Conservation (phyloP, 2,797 vertebrate genomes). For the Cyclopterus lumpus region DNA sequence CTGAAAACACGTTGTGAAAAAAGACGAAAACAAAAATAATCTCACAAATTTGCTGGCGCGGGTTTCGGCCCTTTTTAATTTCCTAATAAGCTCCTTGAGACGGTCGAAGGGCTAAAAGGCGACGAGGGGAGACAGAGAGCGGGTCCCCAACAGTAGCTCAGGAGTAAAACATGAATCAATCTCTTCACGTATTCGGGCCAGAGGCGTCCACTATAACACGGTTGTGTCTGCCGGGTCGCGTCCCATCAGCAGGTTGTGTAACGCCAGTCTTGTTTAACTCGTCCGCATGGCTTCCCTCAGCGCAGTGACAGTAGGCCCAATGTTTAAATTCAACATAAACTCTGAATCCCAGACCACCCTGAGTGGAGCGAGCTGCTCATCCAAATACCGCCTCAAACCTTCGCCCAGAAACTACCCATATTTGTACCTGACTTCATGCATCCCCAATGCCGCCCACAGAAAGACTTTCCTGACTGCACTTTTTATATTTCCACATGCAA, state of each 20-base stretch:
- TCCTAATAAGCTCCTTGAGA: not conserved
- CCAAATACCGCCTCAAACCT: conserved; percentile 58
- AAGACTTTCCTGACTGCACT: too few relatives aligned
- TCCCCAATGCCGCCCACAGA: not conserved
- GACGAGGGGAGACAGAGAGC: not conserved
- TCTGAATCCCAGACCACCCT: conserved; percentile 71
- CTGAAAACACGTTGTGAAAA: too few relatives aligned
- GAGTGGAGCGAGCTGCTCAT: conserved; percentile 52
- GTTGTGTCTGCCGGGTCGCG: conserved; percentile 8
- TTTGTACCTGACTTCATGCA: conserved; percentile 50
- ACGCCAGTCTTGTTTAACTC: conserved; percentile 34
- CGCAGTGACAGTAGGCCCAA: conserved; percentile 50
- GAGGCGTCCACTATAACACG: conserved; percentile 6
- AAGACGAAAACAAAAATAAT: too few relatives aligned
- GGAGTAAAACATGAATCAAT: conserved; percentile 7
- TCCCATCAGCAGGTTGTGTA: conserved; percentile 7
- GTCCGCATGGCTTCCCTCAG: conserved; percentile 45
- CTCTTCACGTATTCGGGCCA: not conserved
- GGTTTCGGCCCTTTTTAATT: not conserved
- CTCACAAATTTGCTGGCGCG: not conserved
- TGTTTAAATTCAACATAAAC: conserved; percentile 74
- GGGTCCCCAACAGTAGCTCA: not conserved
- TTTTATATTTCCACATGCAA: conserved; percentile 16
- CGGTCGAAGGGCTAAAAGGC: not conserved
- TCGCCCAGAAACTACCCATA: conserved; percentile 44